Evolutionary conservation across 2,797 vertebrate genomes (phyloP), one percentile per base, ranked within the genome.

Genomic region (Acrossocheilus wenchowensis): DNA sequence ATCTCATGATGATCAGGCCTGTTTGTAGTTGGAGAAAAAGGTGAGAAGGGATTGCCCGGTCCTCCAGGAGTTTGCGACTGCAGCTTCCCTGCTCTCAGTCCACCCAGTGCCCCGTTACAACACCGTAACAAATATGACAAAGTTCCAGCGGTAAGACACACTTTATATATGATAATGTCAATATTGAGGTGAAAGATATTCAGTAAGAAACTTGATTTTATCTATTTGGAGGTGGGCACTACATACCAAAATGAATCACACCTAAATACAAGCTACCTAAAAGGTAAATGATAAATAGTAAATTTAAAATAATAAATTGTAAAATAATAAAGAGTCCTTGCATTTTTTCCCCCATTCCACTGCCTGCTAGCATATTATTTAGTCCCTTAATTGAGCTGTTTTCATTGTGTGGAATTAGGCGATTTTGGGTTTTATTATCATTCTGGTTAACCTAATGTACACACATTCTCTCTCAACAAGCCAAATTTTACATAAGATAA

Each of bases 21-120:
- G 57, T 95, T 96, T 83, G 66, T 96, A 41, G 94, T 96, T 43
- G 98, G 98, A 90, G 97, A 97, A 94, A 99, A 99, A 91, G 98
- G 98, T 48, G 97, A 98, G 84, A 95, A 94, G 94, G 98, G 98
- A 89, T 89, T 94, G 89, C 95, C 96, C 0, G 98, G 98, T 81
- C 94, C 94, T 87, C 94, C 97, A 8, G 98, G 97, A 78, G 95
- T 91, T 91, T 99, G 98, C 90, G 94, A 97, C 80, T 99, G 98
- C 89, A 96, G 95, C 89, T 84, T 95, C 4, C 87, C 88, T 50
- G 90, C 89, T 2, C 90, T 92, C 79, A 97, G 93, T 52, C 94
- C 96, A 7, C 91, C 95, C 0, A 96, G 95, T 11, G 95, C 96
- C 78, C 96, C 96, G 66, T 92, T 97, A 64, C 81, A 93, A 15